Evolutionary conservation across 2,888 invertebrate genomes (phyloP), one percentile per base, ranked within the genome.

Genomic region (Metellina segmentata): DNA sequence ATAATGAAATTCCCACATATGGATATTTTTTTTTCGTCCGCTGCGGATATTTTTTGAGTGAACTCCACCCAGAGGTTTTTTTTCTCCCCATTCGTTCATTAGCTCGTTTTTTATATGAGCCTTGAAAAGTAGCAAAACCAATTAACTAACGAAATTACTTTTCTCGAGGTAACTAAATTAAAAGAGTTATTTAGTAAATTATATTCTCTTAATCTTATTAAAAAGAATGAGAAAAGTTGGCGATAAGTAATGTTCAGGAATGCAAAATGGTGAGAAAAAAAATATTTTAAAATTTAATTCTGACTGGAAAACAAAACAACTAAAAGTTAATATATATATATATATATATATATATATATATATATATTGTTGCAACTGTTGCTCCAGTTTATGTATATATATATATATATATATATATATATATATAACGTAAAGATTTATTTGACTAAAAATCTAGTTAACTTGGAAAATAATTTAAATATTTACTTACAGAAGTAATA

Each of bases 131-230:
- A 13, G 6, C 61, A 61, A 81, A 82, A 82, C 81, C 81, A 82
- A 82, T 82, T 82, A 82, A 82, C 49, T 82, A 82, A 82, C 81
- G 70, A 82, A 82, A 82, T 82, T 82, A 82, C 81, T 82, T 82
- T 82, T 71, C 70, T 49, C 16, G 51, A 19, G 51, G 71, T 82
- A 82, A 82, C 81, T 82, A 82, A 82, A 82, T 82, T 82, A 82
- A 61, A 82, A 71, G 70, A 82, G 70, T 82, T 82, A 82, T 82
- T 70, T 82, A 71, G 49, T 70, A 51, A 70, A 71, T 71, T 71
- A 82, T 82, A 82, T 82, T 82, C 16, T 5, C 81, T 82, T 82
- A 71, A 82, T 82, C 70, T 82, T 82, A 71, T 82, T 70, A 82
- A 82, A 61, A 61, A 82, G 69, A 71, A 70, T 49, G 16, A 16